Percentiles rank a stretch among this genome's conserved stretches.
Conservation (phyloP, 2,797 vertebrate species). For the Enteromius fasciolatus region DNA sequence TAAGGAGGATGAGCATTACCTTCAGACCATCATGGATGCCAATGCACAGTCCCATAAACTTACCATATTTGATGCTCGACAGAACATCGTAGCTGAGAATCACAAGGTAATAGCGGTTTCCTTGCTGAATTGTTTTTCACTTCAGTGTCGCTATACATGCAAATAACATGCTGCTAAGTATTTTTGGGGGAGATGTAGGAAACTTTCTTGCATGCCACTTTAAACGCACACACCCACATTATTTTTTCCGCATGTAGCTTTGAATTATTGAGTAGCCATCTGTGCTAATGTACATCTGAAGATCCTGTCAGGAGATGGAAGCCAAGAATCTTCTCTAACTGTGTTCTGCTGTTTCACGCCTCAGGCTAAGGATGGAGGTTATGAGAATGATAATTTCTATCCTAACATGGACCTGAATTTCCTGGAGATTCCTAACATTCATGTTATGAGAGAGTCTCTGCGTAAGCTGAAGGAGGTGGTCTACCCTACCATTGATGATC, state of each 20-base stretch:
- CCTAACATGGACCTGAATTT: slow-evolving; percentile 90
- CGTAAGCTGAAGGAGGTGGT: slow-evolving; percentile 92
- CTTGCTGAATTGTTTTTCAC: neutral
- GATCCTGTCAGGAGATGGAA: slow-evolving; percentile 76
- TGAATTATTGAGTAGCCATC: slow-evolving; percentile 28
- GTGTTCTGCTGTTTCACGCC: neutral
- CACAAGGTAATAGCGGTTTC: slow-evolving; percentile 84
- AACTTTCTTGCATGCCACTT: neutral
- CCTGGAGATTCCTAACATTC: slow-evolving; percentile 94
- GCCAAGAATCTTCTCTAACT: neutral
- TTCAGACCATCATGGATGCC: slow-evolving; percentile 96
- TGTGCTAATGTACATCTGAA: slow-evolving; percentile 51
- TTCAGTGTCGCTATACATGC: neutral
- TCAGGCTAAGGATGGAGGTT: slow-evolving; percentile 94
- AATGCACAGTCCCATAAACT: slow-evolving; percentile 98
- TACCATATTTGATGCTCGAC: slow-evolving; percentile 92
- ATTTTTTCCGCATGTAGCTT: slow-evolving; percentile 11
- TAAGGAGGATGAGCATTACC: slow-evolving; percentile 92
- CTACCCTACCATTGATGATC: slow-evolving; percentile 92
- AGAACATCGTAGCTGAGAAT: slow-evolving; percentile 87
- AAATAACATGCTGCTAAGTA: neutral
- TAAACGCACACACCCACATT: neutral
- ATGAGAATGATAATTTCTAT: slow-evolving; percentile 90
- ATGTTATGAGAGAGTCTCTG: slow-evolving; percentile 95
- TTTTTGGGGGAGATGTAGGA: neutral